Evolutionary conservation across 2,888 invertebrate genomes (phyloP).

Genomic region (Cantharis rustica): DNA sequence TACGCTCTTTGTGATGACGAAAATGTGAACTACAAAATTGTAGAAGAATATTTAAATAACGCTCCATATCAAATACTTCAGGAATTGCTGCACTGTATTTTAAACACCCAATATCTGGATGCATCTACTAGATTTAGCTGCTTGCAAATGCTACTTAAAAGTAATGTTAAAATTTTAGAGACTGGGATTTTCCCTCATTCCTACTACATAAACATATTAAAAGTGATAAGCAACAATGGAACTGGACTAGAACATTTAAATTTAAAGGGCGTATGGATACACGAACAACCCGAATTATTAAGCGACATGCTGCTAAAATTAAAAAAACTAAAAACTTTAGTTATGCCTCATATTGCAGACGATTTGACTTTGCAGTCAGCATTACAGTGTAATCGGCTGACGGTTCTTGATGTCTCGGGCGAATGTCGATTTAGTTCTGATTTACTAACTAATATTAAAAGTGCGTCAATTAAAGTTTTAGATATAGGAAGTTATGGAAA

Average conservation of each 20-base stretch:
- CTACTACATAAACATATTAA: constrained; percentile 72
- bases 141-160: constrained; percentile 66
- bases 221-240: constrained; percentile 68
- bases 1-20: constrained; percentile 67
- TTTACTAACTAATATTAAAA: constrained; percentile 64
- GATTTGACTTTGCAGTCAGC: constrained; percentile 68
- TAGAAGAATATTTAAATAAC: constrained; percentile 45
- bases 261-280: constrained; percentile 75
- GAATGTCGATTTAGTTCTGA: constrained; percentile 71
- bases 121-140: constrained; percentile 70
- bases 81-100: constrained; percentile 68
- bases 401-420: constrained; percentile 70
- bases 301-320: constrained; percentile 65
- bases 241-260: constrained; percentile 66
- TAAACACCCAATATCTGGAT: constrained; percentile 69
- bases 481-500: constrained; percentile 74
- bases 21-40: constrained; percentile 58
- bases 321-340: constrained; percentile 63
- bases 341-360: constrained; percentile 73
- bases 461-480: constrained; percentile 63
- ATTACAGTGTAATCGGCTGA: constrained; percentile 61
- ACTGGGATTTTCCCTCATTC: constrained; percentile 73
- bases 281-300: constrained; percentile 68
- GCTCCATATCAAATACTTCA: constrained; percentile 72
- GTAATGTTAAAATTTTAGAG: constrained; percentile 67